Evolutionary conservation across 2,113 vertebrate genomes (phyloP).

Genomic region (Leucoraja erinaceus): DNA sequence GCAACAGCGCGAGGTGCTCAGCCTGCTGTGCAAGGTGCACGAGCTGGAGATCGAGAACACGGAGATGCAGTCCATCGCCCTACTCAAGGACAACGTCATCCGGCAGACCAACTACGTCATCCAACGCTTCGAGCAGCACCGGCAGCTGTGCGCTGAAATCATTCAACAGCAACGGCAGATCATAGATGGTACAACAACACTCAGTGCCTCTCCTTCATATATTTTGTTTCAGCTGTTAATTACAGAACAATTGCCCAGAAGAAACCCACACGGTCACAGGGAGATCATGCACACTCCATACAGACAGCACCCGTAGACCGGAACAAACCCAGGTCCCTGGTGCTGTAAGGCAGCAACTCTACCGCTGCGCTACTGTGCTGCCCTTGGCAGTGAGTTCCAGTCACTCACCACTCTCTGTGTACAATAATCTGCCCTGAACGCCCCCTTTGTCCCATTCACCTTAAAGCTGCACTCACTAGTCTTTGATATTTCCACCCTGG

Average conservation of each 20-base stretch:
- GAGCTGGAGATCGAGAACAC: slow-evolving; percentile 73
- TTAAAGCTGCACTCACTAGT: too few relatives aligned
- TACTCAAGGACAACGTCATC: slow-evolving; percentile 71
- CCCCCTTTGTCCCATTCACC: too few relatives aligned
- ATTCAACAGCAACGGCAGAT: slow-evolving; percentile 77
- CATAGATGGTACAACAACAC: slow-evolving; percentile 60
- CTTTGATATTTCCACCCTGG: too few relatives aligned
- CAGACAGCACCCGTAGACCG: too few relatives aligned
- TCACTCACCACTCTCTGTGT: too few relatives aligned
- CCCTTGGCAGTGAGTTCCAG: too few relatives aligned
- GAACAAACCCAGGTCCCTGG: too few relatives aligned
- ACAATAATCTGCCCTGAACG: too few relatives aligned
- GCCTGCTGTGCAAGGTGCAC: slow-evolving; percentile 75
- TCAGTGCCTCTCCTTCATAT: background rate
- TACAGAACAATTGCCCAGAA: background rate
- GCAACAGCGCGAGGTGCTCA: slow-evolving; percentile 71
- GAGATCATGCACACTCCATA: too few relatives aligned
- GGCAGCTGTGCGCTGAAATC: slow-evolving; percentile 73
- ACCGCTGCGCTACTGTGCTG: too few relatives aligned
- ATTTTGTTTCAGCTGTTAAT: background rate
- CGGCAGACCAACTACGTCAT: slow-evolving; percentile 64
- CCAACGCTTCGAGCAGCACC: slow-evolving; percentile 67
- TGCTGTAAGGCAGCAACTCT: too few relatives aligned
- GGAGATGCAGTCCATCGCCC: slow-evolving; percentile 65
- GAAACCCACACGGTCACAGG: too few relatives aligned